Evolutionary conservation across 2,888 invertebrate genomes (phyloP).

Genomic region (Cerceris ruficornis): DNA sequence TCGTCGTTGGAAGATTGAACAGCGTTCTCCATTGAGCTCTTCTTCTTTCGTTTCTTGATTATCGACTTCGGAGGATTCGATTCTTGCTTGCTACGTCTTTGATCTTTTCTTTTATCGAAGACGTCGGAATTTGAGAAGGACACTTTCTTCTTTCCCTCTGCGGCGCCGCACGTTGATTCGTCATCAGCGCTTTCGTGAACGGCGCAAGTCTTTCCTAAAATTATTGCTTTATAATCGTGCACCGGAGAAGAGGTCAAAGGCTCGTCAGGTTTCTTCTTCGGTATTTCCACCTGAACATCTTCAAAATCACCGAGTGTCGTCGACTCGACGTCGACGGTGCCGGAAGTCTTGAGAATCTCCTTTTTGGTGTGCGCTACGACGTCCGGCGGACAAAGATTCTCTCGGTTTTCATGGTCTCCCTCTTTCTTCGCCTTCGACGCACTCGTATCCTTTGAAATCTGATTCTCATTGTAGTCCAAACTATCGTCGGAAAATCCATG

Average conservation of each 20-base stretch:
- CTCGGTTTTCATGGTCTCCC: conserved; percentile 17
- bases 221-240: conserved; percentile 66
- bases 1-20: conserved; percentile 30
- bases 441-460: not conserved
- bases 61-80: conserved; percentile 58
- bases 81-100: conserved; percentile 15
- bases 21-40: not conserved
- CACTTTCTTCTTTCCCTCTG: conserved; percentile 60
- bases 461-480: conserved; percentile 62
- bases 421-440: conserved; percentile 14
- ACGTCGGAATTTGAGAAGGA: conserved; percentile 54
- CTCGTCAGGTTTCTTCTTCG: conserved; percentile 53
- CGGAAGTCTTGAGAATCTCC: conserved; percentile 20
- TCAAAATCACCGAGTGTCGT: conserved; percentile 59
- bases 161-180: not conserved
- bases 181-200: conserved; percentile 13
- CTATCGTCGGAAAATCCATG: conserved; percentile 74
- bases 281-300: conserved; percentile 63
- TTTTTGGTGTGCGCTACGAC: conserved; percentile 74
- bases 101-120: conserved; percentile 20
- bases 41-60: conserved; percentile 61
- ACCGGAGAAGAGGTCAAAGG: conserved; percentile 5
- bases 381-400: conserved; percentile 70
- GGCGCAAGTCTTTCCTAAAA: conserved; percentile 52
- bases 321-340: conserved; percentile 18